Conservation (phyloP, 1,140 invertebrate genomes). For the Cydia pomonella region DNA sequence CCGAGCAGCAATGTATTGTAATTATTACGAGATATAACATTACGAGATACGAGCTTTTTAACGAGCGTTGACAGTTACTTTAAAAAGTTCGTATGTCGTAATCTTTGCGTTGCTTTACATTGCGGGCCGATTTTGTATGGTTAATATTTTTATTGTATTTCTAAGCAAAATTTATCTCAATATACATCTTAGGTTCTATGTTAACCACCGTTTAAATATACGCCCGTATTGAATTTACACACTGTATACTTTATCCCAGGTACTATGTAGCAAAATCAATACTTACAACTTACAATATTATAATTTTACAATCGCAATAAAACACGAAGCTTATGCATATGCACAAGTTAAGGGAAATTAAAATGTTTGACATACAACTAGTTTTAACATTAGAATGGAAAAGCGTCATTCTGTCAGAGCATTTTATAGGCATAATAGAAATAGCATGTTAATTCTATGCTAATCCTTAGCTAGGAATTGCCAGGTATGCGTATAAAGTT, state of each 20-base stretch:
- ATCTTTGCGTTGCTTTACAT: no score
- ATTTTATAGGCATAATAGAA: slow-evolving; percentile 19
- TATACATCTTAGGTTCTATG: no score
- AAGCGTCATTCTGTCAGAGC: not conserved
- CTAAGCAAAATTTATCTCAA: no score
- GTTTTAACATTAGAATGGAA: not conserved
- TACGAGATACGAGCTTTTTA: no score
- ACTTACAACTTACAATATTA: slow-evolving; percentile 3
- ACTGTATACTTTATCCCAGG: not conserved
- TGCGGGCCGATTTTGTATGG: no score
- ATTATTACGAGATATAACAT: no score
- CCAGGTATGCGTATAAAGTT: not conserved
- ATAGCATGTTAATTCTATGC: slow-evolving; percentile 7
- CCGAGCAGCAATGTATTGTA: no score
- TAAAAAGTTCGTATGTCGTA: no score
- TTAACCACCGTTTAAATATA: no score
- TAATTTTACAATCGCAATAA: not conserved
- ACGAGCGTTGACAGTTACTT: no score
- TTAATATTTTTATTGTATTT: no score
- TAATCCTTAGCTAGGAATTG: not conserved
- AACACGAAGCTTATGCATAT: not conserved
- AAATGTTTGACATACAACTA: slow-evolving; percentile 22
- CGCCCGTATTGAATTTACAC: no score
- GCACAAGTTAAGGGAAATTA: not conserved
- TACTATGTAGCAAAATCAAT: not conserved